phyloP scores from a whole-genome alignment of 2,113 vertebrate species.

The Anhinga rufa region DNA sequence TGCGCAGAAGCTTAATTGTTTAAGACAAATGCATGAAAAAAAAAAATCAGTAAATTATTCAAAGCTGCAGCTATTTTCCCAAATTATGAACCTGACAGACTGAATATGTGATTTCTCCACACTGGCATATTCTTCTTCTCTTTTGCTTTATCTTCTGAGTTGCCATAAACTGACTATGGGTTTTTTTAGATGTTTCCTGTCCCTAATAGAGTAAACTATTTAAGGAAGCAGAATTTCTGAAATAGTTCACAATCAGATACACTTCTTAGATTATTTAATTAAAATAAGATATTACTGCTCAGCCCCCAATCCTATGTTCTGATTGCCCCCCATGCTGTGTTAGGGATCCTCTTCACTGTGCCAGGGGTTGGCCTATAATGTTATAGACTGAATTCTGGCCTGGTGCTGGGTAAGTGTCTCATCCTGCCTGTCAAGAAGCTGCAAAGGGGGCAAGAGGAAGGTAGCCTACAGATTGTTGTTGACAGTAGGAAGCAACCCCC shows the following conservation, averaged over 20 bases:
- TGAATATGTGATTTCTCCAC: neutral
- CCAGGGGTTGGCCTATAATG: neutral
- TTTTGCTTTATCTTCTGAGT: neutral
- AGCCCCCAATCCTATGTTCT: neutral
- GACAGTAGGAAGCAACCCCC: neutral
- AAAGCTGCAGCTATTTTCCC: neutral
- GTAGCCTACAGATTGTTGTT: neutral
- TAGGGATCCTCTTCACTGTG: neutral
- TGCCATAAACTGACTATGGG: neutral
- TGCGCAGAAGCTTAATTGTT: neutral
- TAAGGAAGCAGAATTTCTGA: neutral
- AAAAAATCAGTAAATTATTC: neutral
- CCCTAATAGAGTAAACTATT: neutral
- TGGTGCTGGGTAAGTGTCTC: neutral
- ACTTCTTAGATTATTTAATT: neutral
- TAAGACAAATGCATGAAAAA: neutral
- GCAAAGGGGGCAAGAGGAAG: neutral
- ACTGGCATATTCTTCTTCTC: neutral
- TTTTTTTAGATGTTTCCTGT: neutral
- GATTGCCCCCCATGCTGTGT: rapidly evolving
- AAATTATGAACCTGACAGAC: neutral
- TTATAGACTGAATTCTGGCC: neutral
- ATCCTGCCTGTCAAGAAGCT: neutral
- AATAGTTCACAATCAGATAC: neutral
- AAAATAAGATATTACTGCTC: neutral